Percentiles rank a stretch among this genome's conserved stretches.
Conservation (phyloP, 2,113 vertebrate genomes). For the Melanotaenia duboulayi region DNA sequence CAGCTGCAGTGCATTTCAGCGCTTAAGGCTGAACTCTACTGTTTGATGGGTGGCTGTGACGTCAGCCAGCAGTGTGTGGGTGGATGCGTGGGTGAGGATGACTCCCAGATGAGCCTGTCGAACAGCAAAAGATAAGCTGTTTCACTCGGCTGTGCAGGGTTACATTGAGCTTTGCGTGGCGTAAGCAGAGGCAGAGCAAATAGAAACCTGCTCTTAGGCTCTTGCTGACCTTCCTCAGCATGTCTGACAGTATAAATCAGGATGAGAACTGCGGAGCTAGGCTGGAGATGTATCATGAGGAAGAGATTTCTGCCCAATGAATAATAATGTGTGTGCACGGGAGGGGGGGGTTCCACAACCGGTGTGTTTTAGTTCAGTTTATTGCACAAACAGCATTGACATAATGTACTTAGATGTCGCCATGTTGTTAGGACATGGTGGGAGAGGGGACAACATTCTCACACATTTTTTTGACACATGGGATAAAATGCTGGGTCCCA, state of each 20-base stretch:
- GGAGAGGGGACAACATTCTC: conserved; percentile 55
- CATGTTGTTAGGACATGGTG: conserved; percentile 59
- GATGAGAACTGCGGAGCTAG: conserved; percentile 8
- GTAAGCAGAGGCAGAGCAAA: conserved; percentile 37
- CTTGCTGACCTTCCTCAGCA: conserved; percentile 19
- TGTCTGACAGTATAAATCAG: conserved; percentile 40
- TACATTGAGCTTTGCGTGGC: conserved; percentile 43
- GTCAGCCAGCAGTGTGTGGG: conserved; percentile 68
- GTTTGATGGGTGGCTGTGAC: conserved; percentile 58
- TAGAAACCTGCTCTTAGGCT: conserved; percentile 36
- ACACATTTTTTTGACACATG: conserved; percentile 51
- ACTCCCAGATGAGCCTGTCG: conserved; percentile 69
- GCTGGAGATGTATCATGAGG: conserved; percentile 12
- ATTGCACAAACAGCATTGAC: conserved; percentile 85
- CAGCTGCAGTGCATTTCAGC: conserved; percentile 32
- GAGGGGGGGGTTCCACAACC: background rate
- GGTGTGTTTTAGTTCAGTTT: conserved; percentile 73
- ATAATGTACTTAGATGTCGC: conserved; percentile 78
- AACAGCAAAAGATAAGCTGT: conserved; percentile 47
- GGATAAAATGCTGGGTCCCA: conserved; percentile 23
- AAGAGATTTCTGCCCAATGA: background rate
- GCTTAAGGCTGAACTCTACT: conserved; percentile 49
- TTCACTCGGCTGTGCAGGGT: conserved; percentile 50
- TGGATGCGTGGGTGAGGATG: conserved; percentile 70
- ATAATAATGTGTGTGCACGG: background rate